These are phyloP conservation scores for Misgurnus mizolepis DNA, from an alignment of 2,113 vertebrate species.

Conservation along the genomic window DNA sequence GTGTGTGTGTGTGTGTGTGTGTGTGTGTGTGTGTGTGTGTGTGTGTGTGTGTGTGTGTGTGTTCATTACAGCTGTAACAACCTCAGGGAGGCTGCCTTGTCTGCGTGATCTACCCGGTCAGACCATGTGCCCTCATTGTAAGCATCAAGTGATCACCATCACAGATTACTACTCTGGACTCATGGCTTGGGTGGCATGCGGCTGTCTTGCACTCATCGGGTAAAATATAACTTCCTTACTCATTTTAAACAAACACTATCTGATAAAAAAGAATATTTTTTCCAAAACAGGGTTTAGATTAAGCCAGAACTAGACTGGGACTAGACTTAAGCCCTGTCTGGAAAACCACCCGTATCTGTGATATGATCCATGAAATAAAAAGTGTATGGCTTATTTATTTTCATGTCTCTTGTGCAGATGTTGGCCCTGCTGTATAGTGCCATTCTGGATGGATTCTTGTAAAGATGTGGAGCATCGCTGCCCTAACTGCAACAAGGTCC, in stretches of 20 bases:
- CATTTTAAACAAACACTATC: not conserved
- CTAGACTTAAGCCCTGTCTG: too few relatives aligned
- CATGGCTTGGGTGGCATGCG: conserved; percentile 55
- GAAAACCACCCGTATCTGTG: too few relatives aligned
- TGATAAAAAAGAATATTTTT: not conserved
- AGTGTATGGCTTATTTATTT: not conserved
- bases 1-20: not conserved
- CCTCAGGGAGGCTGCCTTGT: conserved; percentile 44
- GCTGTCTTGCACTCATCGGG: conserved; percentile 57
- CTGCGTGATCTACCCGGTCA: conserved; percentile 61
- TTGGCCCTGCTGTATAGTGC: conserved; percentile 83
- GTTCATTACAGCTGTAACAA: conserved; percentile 59
- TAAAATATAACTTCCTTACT: conserved; percentile 34
- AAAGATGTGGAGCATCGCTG: conserved; percentile 89
- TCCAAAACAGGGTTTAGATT: not conserved
- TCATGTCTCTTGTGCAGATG: conserved; percentile 70
- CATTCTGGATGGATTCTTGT: conserved; percentile 84
- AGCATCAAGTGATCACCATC: conserved; percentile 61
- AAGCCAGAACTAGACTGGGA: too few relatives aligned
- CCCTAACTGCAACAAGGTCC: conserved; percentile 71
- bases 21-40: not conserved
- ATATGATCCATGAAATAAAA: too few relatives aligned
- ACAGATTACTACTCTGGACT: conserved; percentile 40
- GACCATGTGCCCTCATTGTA: conserved; percentile 66
- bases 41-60: not conserved